Evolutionary conservation across 2,888 invertebrate genomes (phyloP).

Genomic region (Ophioninae sp.): DNA sequence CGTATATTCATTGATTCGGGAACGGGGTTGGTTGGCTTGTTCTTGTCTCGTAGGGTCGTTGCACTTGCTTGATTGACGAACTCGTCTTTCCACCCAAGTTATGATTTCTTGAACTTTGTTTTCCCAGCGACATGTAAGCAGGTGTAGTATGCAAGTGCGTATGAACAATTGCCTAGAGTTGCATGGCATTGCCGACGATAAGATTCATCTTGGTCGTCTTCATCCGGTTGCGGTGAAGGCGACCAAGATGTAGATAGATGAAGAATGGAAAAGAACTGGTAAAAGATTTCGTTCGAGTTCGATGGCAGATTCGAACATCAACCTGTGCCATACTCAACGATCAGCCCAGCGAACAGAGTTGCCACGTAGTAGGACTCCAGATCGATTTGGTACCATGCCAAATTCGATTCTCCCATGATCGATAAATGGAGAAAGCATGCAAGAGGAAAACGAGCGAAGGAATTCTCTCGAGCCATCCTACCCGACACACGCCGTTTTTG

Average conservation of each 20-base stretch:
- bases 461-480: constrained; percentile 22
- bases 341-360: constrained; percentile 25
- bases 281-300: constrained; percentile 44
- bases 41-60: constrained; percentile 49
- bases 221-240: constrained; percentile 10
- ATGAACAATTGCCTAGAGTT: constrained; percentile 25
- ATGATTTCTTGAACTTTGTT: constrained; percentile 10
- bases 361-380: constrained; percentile 50
- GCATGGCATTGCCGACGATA: constrained; percentile 39
- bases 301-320: constrained; percentile 52
- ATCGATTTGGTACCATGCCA: constrained; percentile 73
- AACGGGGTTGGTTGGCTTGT: constrained; percentile 8
- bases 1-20: constrained; percentile 55
- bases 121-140: neutral
- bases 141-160: neutral
- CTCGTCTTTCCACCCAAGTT: constrained; percentile 12
- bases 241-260: constrained; percentile 14
- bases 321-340: constrained; percentile 45
- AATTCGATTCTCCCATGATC: constrained; percentile 69
- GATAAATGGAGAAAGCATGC: constrained; percentile 18
- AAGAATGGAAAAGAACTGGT: constrained; percentile 7
- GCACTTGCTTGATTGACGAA: constrained; percentile 45
- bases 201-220: constrained; percentile 41
- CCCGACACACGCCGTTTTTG: constrained; percentile 31
- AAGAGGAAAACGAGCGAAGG: neutral